Percentiles rank a stretch among this genome's conserved stretches.
Conservation (phyloP, 1,140 invertebrate species). For the Drosophila cardini region DNA sequence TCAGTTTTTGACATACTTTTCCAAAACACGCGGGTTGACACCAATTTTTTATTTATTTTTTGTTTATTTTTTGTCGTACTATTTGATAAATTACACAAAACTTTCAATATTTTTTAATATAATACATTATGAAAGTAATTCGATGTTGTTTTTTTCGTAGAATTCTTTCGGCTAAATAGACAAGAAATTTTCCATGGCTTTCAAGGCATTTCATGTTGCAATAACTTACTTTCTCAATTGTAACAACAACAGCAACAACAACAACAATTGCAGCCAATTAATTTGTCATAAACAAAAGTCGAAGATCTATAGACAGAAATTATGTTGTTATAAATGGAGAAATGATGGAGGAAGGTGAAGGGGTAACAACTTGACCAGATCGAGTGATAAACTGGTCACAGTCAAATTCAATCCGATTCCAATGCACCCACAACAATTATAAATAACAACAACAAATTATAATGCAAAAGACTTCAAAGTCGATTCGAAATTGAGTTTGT, state of each 20-base stretch:
- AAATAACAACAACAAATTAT: constrained; percentile 42
- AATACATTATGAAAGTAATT: constrained; percentile 15
- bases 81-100: constrained; percentile 31
- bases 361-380: not conserved
- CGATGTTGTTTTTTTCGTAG: not conserved
- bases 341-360: constrained; percentile 18
- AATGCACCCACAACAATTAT: constrained; percentile 62
- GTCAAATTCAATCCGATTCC: constrained; percentile 23
- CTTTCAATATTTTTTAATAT: constrained; percentile 37
- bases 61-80: not conserved
- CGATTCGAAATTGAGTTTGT: not conserved
- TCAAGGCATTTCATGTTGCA: constrained; percentile 4
- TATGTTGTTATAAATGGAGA: constrained; percentile 63
- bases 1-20: constrained; percentile 69
- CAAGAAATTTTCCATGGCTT: constrained; percentile 5
- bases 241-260: not conserved
- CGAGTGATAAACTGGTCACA: constrained; percentile 63
- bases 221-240: constrained; percentile 50
- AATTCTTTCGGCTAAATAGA: not conserved
- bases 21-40: constrained; percentile 43
- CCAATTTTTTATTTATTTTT: constrained; percentile 35
- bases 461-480: constrained; percentile 26
- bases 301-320: constrained; percentile 66
- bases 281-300: constrained; percentile 72
- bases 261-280: constrained; percentile 73